phyloP scores from a whole-genome alignment of 2,888 invertebrate genomes.

The Seira sanloemensis region DNA sequence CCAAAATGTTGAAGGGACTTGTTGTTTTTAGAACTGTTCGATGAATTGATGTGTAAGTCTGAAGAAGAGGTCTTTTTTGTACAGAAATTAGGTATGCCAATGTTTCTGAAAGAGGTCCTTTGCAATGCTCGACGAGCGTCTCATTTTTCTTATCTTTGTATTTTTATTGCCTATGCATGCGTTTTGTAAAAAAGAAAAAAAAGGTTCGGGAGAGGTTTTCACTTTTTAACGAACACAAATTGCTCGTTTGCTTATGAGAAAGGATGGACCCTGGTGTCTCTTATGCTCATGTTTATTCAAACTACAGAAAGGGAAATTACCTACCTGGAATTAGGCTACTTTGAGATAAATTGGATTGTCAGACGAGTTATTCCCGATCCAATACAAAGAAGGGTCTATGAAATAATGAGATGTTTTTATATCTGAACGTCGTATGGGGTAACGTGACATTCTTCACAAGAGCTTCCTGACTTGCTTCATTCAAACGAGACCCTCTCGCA shows the following conservation, averaged over 20 bases:
- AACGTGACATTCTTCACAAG: neutral
- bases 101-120: neutral
- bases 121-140: neutral
- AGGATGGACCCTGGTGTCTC: neutral
- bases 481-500: neutral
- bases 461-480: neutral
- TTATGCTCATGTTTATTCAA: conserved; percentile 30
- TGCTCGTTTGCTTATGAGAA: conserved; percentile 24
- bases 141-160: conserved; percentile 32
- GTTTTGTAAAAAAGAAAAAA: conserved; percentile 18
- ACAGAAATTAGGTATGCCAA: conserved; percentile 5
- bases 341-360: neutral
- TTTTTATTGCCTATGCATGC: conserved; percentile 48
- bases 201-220: conserved; percentile 37
- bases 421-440: neutral
- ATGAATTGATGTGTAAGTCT: conserved; percentile 33
- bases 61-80: conserved; percentile 30
- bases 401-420: neutral
- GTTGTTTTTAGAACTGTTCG: conserved; percentile 7
- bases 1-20: conserved; percentile 28
- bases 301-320: conserved; percentile 25
- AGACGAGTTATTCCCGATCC: neutral
- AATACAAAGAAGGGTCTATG: neutral
- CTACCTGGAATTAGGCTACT: neutral
- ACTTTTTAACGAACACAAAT: conserved; percentile 49